phyloP scores from a whole-genome alignment of 1,140 invertebrate species.

The Ips typographus region DNA sequence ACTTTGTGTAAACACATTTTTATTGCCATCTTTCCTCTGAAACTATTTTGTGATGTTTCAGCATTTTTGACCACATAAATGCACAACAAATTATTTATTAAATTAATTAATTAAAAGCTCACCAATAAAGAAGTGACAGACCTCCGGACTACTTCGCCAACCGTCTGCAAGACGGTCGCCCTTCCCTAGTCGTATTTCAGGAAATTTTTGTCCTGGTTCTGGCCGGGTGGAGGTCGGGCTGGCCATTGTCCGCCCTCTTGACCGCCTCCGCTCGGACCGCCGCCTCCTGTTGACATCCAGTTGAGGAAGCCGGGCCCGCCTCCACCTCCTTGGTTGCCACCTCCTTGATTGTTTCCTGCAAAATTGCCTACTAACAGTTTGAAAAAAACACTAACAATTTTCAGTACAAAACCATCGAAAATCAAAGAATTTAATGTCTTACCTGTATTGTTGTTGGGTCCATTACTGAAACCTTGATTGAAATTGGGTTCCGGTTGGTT shows the following conservation, averaged over 20 bases:
- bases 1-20: no score
- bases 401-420: slow-evolving; percentile 13
- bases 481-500: slow-evolving; percentile 52
- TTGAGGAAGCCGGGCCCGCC: slow-evolving; percentile 50
- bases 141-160: slow-evolving; percentile 19
- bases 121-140: slow-evolving; percentile 7
- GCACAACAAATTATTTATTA: no score
- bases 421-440: slow-evolving; percentile 4
- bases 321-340: slow-evolving; percentile 46
- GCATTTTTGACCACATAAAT: no score
- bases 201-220: slow-evolving; percentile 50
- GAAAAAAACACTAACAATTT: background rate
- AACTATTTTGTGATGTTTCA: no score
- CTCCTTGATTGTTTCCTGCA: slow-evolving; percentile 47
- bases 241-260: slow-evolving; percentile 49
- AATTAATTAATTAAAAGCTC: no score
- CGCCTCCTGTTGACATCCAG: slow-evolving; percentile 50
- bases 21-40: no score
- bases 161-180: slow-evolving; percentile 19
- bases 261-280: slow-evolving; percentile 26
- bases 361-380: background rate
- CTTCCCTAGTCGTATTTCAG: slow-evolving; percentile 50
- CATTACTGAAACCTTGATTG: slow-evolving; percentile 51
- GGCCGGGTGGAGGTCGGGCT: slow-evolving; percentile 46
- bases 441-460: slow-evolving; percentile 49